Percentiles rank a stretch among this genome's conserved stretches.
Evolutionary conservation across 2,113 vertebrate genomes (phyloP).

Genomic region (Cepphus grylle): DNA sequence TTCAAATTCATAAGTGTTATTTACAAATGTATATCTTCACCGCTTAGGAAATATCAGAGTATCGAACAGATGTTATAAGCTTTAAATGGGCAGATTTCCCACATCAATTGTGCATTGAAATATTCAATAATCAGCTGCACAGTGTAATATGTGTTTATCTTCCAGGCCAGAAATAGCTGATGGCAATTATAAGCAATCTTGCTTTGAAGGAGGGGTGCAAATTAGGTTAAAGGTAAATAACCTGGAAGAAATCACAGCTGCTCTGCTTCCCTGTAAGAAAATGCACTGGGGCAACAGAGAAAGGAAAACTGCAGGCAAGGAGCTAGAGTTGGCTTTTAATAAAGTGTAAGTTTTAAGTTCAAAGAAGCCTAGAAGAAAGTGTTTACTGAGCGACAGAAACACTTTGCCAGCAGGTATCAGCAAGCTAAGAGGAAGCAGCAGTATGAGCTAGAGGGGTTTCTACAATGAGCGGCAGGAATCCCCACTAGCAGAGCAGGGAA

Average conservation of each 20-base stretch:
- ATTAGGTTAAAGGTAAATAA: not conserved
- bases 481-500: not conserved
- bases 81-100: not conserved
- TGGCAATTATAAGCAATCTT: not conserved
- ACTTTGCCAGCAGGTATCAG: not conserved
- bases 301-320: not conserved
- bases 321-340: not conserved
- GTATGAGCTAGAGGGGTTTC: not conserved
- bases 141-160: rapidly evolving
- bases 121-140: not conserved
- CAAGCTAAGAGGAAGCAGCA: not conserved
- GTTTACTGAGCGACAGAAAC: not conserved
- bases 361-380: not conserved
- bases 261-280: not conserved
- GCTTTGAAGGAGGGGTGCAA: not conserved
- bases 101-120: not conserved
- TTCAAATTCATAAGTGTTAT: not conserved
- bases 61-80: not conserved
- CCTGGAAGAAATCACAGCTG: not conserved
- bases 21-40: not conserved
- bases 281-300: rapidly evolving
- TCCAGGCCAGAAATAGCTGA: not conserved
- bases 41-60: not conserved
- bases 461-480: not conserved
- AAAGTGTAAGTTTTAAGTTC: not conserved